These are phyloP conservation scores for Coregonus suidteri DNA, from an alignment of 2,797 vertebrate species.

Conservation along the genomic window DNA sequence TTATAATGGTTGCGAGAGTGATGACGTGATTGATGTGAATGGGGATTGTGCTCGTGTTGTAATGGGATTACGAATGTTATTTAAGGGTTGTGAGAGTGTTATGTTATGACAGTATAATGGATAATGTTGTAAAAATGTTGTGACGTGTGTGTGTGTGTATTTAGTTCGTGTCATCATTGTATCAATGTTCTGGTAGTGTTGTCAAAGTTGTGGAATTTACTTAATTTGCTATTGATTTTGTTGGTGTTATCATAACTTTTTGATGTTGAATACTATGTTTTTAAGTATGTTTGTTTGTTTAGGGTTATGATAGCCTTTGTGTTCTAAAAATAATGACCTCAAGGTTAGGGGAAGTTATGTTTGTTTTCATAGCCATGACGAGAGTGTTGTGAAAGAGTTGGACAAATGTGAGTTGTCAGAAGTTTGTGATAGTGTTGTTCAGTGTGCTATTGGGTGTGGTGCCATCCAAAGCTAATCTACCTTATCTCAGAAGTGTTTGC, in stretches of 20 bases:
- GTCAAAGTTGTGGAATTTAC: not conserved
- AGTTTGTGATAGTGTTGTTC: not conserved
- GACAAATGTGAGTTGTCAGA: not conserved
- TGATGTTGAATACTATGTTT: not conserved
- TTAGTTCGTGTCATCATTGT: not conserved
- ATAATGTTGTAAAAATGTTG: not conserved
- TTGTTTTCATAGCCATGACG: not conserved
- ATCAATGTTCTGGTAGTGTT: not conserved
- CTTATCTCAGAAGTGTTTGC: slow-evolving; percentile 22
- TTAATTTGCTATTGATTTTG: not conserved
- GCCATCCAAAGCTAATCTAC: slow-evolving; percentile 1
- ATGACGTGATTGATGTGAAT: not conserved
- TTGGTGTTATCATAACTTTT: not conserved
- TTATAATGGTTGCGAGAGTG: not conserved
- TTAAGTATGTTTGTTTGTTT: not conserved
- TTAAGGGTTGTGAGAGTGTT: not conserved
- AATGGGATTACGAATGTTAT: not conserved
- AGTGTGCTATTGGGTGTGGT: not conserved
- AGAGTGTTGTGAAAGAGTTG: not conserved
- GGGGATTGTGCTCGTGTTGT: not conserved
- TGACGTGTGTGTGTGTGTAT: not conserved
- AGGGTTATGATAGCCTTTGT: not conserved
- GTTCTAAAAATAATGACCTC: not conserved
- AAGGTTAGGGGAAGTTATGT: not conserved
- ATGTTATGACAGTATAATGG: not conserved